phyloP scores from a whole-genome alignment of 1,140 invertebrate genomes.

The Acromyrmex echinatior region DNA sequence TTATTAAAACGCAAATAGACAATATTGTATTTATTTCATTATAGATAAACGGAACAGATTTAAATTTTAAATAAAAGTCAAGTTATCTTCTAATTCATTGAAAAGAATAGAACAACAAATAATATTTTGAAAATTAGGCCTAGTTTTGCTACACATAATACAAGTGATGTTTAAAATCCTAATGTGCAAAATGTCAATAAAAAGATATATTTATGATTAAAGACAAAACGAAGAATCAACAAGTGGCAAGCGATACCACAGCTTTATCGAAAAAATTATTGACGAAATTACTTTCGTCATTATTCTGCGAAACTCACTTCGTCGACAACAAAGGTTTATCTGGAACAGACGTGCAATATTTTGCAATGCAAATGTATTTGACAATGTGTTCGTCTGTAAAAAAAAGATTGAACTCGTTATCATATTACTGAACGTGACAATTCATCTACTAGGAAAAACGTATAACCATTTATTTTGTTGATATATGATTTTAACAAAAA shows the following conservation, averaged over 20 bases:
- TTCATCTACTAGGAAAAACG: no score
- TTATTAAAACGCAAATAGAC: background rate
- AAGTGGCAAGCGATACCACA: slow-evolving; percentile 5
- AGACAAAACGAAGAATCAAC: background rate
- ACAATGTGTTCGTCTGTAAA: background rate
- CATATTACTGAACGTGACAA: background rate
- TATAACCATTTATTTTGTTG: no score
- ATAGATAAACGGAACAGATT: background rate
- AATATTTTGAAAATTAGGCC: background rate
- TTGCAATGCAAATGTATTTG: background rate
- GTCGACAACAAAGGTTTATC: background rate
- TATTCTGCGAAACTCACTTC: background rate
- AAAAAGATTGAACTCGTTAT: background rate
- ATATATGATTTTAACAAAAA: no score
- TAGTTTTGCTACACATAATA: background rate
- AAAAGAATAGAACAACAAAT: slow-evolving; percentile 9
- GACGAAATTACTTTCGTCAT: background rate
- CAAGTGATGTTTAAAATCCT: background rate
- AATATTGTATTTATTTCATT: background rate
- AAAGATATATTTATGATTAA: background rate
- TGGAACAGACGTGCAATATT: background rate
- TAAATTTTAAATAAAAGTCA: background rate
- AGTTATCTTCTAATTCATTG: background rate
- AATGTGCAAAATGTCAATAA: background rate
- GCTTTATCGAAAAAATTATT: slow-evolving; percentile 18